Evolutionary conservation across 2,113 vertebrate genomes (phyloP), one percentile per base, ranked within the genome.

Genomic region (Galeopterus variegatus): DNA sequence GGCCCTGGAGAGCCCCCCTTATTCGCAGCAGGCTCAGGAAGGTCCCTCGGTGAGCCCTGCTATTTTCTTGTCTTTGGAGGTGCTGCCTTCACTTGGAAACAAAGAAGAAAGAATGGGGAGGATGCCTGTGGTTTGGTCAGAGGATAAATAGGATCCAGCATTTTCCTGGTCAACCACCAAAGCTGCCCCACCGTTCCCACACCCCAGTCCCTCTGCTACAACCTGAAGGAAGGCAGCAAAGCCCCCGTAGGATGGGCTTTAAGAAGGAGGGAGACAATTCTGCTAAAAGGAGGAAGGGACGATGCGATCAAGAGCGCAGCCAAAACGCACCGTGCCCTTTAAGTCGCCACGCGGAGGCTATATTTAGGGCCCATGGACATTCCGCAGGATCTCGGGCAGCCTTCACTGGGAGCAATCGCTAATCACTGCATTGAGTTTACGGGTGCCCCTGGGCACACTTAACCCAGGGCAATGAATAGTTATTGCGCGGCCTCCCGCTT

Each of bases 401-500:
- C 96, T 98, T 92, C 96, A 65, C 92, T 77, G 98, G 97, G 95
- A 98, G 69, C 94, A 87, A 93, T 94, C 92, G 97, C 98, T 98
- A 98, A 98, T 98, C 89, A 75, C 98, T 95, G 97, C 95, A 48
- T 81, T 1, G 96, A 98, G 98, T 97, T 98, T 98, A 96, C 95
- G 88, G 85, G 98, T 88, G 98, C 98, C 98, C 98, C 56, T 70
- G 98, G 98, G 98, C 87, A 97, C 98, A 97, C 97, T 99, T 99
- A 98, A 98, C 98, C 98, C 75, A 98, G 98, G 98, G 98, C 97
- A 98, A 98, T 98, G 98, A 98, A 98, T 72, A 98, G 98, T 98
- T 98, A 98, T 97, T 98, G 97, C 95, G 70, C 75, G 92, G 97
- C 97, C 88, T 97, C 98, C 97, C 96, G 95, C 48, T 95, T 79